These are phyloP conservation scores for Hesperophylax magnus DNA, from an alignment of 1,140 invertebrate genomes.

Conservation along the genomic window DNA sequence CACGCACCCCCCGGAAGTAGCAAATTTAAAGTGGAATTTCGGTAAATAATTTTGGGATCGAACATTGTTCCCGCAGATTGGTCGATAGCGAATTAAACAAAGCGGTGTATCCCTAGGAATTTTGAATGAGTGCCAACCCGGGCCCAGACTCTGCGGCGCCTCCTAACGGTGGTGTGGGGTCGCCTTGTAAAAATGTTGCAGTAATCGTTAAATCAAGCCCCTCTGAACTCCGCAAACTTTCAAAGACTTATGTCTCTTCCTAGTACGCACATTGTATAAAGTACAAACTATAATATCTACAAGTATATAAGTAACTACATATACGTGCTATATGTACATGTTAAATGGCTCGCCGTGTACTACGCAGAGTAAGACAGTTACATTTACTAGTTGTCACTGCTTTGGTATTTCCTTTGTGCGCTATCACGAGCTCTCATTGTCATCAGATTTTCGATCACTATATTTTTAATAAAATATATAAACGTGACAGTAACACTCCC, in stretches of 20 bases:
- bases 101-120: neutral
- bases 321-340: neutral
- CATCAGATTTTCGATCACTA: no score
- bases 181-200: constrained; percentile 29
- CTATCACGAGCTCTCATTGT: no score
- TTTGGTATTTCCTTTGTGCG: no score
- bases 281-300: neutral
- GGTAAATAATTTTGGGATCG: neutral
- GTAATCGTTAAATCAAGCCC: constrained; percentile 33
- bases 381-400: no score
- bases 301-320: neutral
- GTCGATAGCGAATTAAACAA: constrained; percentile 41
- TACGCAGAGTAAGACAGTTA: no score
- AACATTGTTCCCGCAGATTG: neutral
- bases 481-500: no score
- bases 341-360: no score
- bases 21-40: neutral
- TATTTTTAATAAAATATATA: no score
- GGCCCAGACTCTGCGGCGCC: constrained; percentile 28
- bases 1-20: no score
- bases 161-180: neutral
- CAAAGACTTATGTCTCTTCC: no score
- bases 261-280: no score
- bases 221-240: no score
- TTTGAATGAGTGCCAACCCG: constrained; percentile 35